phyloP scores from a whole-genome alignment of 2,797 vertebrate species.

The Varecia variegata region DNA sequence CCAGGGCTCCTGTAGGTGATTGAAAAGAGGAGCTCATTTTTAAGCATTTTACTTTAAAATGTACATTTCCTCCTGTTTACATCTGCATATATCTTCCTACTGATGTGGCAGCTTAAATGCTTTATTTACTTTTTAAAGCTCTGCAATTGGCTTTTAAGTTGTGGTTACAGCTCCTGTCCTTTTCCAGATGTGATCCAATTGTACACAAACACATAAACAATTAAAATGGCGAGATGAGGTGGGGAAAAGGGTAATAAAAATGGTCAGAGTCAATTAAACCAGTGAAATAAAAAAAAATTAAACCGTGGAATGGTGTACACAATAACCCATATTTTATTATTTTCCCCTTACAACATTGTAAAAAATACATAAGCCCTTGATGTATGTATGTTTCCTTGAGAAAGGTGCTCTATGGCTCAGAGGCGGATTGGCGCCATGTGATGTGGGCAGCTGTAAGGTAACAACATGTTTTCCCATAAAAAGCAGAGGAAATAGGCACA shows the following conservation, averaged over 20 bases:
- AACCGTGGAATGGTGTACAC: conserved; percentile 70
- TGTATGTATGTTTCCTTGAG: conserved; percentile 85
- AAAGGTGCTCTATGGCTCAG: conserved; percentile 84
- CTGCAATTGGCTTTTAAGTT: conserved; percentile 78
- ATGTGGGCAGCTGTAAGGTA: conserved; percentile 87
- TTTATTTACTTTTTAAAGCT: conserved; percentile 80
- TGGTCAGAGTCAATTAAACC: conserved; percentile 81
- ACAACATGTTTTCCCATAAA: conserved; percentile 88
- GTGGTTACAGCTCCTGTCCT: conserved; percentile 78
- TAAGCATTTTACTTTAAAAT: conserved; percentile 67
- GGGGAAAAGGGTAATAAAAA: conserved; percentile 74
- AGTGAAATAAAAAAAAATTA: conserved; percentile 84
- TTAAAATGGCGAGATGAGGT: conserved; percentile 73
- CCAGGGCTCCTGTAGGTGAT: conserved; percentile 22
- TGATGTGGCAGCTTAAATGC: conserved; percentile 78
- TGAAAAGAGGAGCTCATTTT: conserved; percentile 55
- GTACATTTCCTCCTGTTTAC: conserved; percentile 69
- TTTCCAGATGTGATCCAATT: conserved; percentile 76
- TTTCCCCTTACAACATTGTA: conserved; percentile 81
- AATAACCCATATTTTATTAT: conserved; percentile 86
- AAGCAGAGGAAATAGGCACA: conserved; percentile 86
- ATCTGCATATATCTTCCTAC: conserved; percentile 73
- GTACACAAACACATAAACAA: conserved; percentile 77
- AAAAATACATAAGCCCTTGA: conserved; percentile 87
- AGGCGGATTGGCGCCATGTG: conserved; percentile 84